A percentile compares a stretch with the other conserved stretches of the same genome.
phyloP scores from a whole-genome alignment of 23 tunicate genomes.

The Phallusia fumigata region DNA sequence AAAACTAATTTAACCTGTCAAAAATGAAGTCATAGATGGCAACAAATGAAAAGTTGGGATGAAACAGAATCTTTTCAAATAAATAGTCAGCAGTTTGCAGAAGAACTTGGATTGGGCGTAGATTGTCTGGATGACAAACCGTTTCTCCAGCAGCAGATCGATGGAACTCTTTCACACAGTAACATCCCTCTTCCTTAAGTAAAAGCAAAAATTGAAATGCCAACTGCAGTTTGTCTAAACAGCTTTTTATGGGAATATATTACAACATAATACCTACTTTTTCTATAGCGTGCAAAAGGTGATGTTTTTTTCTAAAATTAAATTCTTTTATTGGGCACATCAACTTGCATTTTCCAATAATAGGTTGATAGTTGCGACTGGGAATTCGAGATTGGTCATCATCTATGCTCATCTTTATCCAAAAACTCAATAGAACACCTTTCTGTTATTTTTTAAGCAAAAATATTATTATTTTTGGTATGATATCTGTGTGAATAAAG shows the following conservation, averaged over 20 bases:
- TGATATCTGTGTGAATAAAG: too few species aligned
- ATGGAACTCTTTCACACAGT: conserved; percentile 81
- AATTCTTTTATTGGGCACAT: conserved; percentile 58
- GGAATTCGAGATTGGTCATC: too few species aligned
- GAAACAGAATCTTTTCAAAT: conserved; percentile 20
- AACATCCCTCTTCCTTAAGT: conserved; percentile 15
- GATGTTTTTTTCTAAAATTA: conserved; percentile 34
- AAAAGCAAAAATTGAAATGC: too few species aligned
- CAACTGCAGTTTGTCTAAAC: too few species aligned
- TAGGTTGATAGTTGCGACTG: background rate
- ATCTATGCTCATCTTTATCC: too few species aligned
- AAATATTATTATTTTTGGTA: too few species aligned
- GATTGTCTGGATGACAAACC: conserved; percentile 38
- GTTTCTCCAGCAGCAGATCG: conserved; percentile 92
- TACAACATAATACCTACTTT: background rate
- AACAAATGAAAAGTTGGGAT: conserved; percentile 18
- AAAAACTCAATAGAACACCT: too few species aligned
- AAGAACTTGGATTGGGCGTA: conserved; percentile 60
- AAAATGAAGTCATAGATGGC: conserved; percentile 70
- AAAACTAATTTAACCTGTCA: too few species aligned
- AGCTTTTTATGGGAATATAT: too few species aligned
- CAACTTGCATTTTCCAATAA: conserved; percentile 35
- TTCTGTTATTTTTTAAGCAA: too few species aligned
- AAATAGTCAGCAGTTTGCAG: conserved; percentile 68
- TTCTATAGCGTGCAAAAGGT: conserved; percentile 33